These are phyloP conservation scores for Alviniconcha marisindica DNA, from an alignment of 1,140 invertebrate genomes.

Conservation along the genomic window DNA sequence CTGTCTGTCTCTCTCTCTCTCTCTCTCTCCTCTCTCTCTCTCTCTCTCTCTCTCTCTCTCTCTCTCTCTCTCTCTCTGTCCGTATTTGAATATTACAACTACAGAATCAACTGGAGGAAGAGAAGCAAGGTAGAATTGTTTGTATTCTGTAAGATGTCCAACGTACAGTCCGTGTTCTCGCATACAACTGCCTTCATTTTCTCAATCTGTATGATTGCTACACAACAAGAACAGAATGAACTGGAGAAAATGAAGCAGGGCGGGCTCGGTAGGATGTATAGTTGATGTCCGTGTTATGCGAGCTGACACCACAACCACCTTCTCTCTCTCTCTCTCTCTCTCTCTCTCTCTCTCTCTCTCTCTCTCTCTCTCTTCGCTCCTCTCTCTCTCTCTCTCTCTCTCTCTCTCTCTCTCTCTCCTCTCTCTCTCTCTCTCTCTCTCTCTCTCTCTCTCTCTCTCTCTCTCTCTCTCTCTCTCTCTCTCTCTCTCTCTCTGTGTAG, in stretches of 20 bases:
- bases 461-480: not conserved
- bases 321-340: not conserved
- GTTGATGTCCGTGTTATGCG: too few relatives aligned
- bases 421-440: not conserved
- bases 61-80: not conserved
- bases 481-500: not conserved
- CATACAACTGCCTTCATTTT: too few relatives aligned
- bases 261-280: too few relatives aligned
- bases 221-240: too few relatives aligned
- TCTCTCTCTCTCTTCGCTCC: not conserved
- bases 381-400: not conserved
- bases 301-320: too few relatives aligned
- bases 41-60: not conserved
- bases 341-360: not conserved
- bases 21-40: slow-evolving; percentile 15
- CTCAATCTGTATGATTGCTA: too few relatives aligned
- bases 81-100: too few relatives aligned
- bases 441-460: not conserved
- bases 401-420: not conserved
- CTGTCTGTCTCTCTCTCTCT: slow-evolving; percentile 30
- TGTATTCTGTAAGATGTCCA: too few relatives aligned
- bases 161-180: too few relatives aligned
- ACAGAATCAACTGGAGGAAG: too few relatives aligned
- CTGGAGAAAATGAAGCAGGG: too few relatives aligned
- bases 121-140: too few relatives aligned